phyloP scores from a whole-genome alignment of 2,797 vertebrate species.

The Acrossocheilus wenchowensis region DNA sequence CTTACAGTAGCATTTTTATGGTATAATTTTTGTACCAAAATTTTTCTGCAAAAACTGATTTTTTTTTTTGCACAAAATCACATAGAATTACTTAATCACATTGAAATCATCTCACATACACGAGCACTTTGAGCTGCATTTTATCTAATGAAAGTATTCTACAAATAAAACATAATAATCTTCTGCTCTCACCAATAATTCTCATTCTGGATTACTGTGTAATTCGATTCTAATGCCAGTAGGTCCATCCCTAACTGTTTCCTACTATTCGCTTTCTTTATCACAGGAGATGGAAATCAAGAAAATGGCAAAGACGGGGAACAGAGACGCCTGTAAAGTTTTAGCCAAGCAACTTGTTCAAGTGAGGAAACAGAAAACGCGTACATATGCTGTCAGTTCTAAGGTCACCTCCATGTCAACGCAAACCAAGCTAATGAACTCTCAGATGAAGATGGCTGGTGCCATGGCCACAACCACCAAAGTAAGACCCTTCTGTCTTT shows the following conservation, averaged over 20 bases:
- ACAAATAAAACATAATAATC: neutral
- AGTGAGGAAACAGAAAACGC: slow-evolving; percentile 92
- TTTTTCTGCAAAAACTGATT: too few relatives aligned
- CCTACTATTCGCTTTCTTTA: neutral
- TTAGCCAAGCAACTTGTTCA: slow-evolving; percentile 96
- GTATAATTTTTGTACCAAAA: too few relatives aligned
- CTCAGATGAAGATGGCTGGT: slow-evolving; percentile 99
- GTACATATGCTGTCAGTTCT: slow-evolving; percentile 95
- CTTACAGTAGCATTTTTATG: neutral
- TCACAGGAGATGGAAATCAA: slow-evolving; percentile 95
- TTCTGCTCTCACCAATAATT: neutral
- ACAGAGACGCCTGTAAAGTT: slow-evolving; percentile 92
- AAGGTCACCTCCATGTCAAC: slow-evolving; percentile 97
- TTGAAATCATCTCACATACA: neutral
- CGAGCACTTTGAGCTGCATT: neutral
- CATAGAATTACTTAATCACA: neutral
- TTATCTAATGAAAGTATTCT: neutral
- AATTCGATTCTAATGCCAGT: slow-evolving; percentile 1
- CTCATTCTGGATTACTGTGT: neutral
- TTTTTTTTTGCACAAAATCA: neutral
- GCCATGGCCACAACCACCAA: slow-evolving; percentile 96
- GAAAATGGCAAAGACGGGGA: slow-evolving; percentile 97
- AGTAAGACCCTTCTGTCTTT: slow-evolving; percentile 73
- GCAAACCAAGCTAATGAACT: slow-evolving; percentile 97
- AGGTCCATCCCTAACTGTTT: neutral